A percentile compares a stretch with the other conserved stretches of the same genome.
These are phyloP conservation scores for Charina bottae DNA, from an alignment of 2,113 vertebrate species.

Conservation along the genomic window DNA sequence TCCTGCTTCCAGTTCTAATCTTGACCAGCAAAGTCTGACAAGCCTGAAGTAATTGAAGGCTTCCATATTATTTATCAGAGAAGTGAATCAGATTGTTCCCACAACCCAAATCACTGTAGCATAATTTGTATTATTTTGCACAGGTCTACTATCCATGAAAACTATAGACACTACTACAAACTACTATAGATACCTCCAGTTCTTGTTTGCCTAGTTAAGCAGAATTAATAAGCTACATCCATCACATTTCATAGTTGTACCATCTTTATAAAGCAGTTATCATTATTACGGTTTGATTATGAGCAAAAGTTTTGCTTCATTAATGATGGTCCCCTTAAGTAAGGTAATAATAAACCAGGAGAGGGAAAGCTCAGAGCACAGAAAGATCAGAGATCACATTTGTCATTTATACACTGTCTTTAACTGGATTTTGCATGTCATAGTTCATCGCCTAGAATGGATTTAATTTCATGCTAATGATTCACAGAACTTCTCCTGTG, in stretches of 20 bases:
- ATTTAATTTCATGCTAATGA: constrained; percentile 19
- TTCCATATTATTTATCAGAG: not conserved
- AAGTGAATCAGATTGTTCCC: not conserved
- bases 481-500: constrained; percentile 9
- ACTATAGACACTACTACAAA: not conserved
- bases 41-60: not conserved
- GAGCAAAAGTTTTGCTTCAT: constrained; percentile 45
- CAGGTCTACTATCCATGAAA: not conserved
- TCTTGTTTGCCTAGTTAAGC: constrained; percentile 41
- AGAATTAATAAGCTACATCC: constrained; percentile 45
- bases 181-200: not conserved
- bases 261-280: constrained; percentile 29
- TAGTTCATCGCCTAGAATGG: not conserved
- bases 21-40: not conserved
- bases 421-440: constrained; percentile 4
- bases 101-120: not conserved
- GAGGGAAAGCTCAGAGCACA: constrained; percentile 1
- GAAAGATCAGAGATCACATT: not conserved
- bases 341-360: constrained; percentile 36
- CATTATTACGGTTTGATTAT: constrained; percentile 27
- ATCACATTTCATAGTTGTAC: constrained; percentile 44
- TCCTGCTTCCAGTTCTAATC: not conserved
- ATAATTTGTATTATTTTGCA: not conserved
- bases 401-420: constrained; percentile 5
- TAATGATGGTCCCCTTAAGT: constrained; percentile 35